These are phyloP conservation scores for Falcunculus frontatus DNA, from an alignment of 2,113 vertebrate species.

Conservation along the genomic window DNA sequence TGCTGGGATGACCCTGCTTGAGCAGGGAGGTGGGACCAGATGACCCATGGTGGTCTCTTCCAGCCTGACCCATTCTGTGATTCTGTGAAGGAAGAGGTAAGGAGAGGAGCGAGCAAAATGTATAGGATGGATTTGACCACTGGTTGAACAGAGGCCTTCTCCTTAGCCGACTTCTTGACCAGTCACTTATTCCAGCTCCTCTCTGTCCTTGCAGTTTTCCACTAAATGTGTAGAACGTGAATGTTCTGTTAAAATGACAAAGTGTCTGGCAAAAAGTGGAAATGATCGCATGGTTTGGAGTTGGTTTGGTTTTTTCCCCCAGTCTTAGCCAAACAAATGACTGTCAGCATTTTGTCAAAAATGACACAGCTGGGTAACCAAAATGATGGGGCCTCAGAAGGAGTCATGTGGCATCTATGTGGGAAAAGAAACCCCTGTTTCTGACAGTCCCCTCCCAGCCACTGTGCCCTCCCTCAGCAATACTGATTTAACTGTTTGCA, in stretches of 20 bases:
- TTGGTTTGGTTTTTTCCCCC: background rate
- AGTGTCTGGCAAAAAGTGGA: background rate
- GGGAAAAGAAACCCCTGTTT: background rate
- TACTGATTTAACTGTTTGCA: background rate
- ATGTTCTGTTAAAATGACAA: background rate
- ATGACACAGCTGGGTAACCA: background rate
- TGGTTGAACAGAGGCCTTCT: background rate
- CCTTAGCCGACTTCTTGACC: background rate
- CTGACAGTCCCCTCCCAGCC: background rate
- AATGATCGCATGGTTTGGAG: background rate
- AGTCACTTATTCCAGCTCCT: background rate
- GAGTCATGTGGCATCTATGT: accelerated
- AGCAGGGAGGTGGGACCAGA: background rate
- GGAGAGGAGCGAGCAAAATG: background rate
- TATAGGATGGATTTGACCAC: background rate
- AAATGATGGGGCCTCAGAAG: background rate
- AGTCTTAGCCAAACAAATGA: background rate
- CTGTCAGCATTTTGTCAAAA: background rate
- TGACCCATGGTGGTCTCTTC: no score
- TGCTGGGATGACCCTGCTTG: background rate
- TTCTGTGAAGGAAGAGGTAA: background rate
- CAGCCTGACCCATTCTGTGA: background rate
- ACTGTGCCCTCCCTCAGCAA: background rate
- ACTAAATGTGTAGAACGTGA: background rate
- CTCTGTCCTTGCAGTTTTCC: background rate